Evolutionary conservation across 2,113 vertebrate species (phyloP).

Genomic region (Varanus komodoensis): DNA sequence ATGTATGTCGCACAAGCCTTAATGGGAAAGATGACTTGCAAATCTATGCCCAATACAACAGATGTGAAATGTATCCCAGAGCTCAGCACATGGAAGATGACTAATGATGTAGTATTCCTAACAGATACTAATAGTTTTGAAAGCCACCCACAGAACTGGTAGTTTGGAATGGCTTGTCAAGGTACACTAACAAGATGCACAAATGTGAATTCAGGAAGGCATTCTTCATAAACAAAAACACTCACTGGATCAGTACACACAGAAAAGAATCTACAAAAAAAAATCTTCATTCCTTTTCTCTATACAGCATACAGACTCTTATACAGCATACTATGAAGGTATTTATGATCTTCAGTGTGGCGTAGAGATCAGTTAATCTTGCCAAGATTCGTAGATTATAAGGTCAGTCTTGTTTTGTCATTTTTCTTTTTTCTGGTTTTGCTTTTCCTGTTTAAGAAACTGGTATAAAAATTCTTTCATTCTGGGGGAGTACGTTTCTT

Average conservation of each 20-base stretch:
- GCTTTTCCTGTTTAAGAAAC: not conserved
- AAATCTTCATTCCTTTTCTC: not conserved
- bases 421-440: too few relatives aligned
- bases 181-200: not conserved
- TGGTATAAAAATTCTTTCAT: not conserved
- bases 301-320: not conserved
- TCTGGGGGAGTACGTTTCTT: too few relatives aligned
- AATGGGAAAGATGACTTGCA: not conserved
- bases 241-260: not conserved
- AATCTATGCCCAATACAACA: not conserved
- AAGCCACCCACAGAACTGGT: conserved; percentile 1
- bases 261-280: not conserved
- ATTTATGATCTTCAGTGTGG: not conserved
- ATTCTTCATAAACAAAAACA: not conserved
- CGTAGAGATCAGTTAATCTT: too few relatives aligned
- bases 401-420: too few relatives aligned
- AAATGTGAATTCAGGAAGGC: not conserved
- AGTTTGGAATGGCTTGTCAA: not conserved
- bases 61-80: not conserved
- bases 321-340: not conserved
- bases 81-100: not conserved
- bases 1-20: not conserved
- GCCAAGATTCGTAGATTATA: too few relatives aligned
- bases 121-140: conserved; percentile 2
- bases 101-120: not conserved